Conservation (phyloP, 2,113 vertebrate species). For the Menidia beryllina region DNA sequence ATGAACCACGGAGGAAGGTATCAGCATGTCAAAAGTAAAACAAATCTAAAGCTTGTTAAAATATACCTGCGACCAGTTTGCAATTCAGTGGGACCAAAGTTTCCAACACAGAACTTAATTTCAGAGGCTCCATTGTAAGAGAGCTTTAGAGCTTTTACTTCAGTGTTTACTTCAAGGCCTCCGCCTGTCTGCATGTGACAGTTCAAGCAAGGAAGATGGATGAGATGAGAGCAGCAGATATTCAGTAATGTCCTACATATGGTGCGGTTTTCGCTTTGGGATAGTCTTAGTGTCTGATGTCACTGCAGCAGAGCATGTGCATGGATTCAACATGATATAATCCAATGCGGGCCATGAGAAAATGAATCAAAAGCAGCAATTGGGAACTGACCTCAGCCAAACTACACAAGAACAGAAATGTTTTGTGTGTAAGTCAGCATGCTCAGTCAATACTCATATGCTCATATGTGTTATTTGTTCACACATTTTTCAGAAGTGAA, state of each 20-base stretch:
- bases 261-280: slow-evolving; percentile 50
- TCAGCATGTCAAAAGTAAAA: neutral
- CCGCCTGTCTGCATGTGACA: slow-evolving; percentile 51
- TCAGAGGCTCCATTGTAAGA: slow-evolving; percentile 44
- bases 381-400: slow-evolving; percentile 50
- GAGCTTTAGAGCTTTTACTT: slow-evolving; percentile 27
- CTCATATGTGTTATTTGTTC: neutral
- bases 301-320: slow-evolving; percentile 65
- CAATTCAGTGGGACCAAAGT: slow-evolving; percentile 27
- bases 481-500: slow-evolving; percentile 12
- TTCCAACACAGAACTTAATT: slow-evolving; percentile 17
- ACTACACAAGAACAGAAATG: slow-evolving; percentile 26
- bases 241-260: slow-evolving; percentile 65
- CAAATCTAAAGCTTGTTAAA: neutral
- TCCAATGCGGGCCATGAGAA: slow-evolving; percentile 57
- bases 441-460: neutral
- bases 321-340: slow-evolving; percentile 74
- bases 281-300: slow-evolving; percentile 58
- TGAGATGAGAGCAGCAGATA: slow-evolving; percentile 71
- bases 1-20: neutral
- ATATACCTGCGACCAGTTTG: neutral
- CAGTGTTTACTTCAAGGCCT: slow-evolving; percentile 30
- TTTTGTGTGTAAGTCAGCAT: neutral
- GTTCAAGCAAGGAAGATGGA: slow-evolving; percentile 56
- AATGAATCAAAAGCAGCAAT: slow-evolving; percentile 56